phyloP scores from a whole-genome alignment of 2,797 vertebrate species.

The Poeciliopsis gracilis region DNA sequence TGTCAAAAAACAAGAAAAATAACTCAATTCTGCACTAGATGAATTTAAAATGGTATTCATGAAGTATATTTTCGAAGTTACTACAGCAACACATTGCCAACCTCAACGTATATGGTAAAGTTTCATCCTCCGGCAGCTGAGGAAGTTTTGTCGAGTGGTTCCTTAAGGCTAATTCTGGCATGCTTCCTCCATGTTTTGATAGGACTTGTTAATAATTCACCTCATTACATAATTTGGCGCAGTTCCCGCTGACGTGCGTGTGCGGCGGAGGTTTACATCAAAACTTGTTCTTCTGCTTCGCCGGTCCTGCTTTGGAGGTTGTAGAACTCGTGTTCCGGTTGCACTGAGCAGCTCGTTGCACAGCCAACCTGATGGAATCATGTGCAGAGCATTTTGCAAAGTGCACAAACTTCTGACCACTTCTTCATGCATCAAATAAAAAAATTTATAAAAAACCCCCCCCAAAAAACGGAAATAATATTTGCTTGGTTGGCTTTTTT shows the following conservation, averaged over 20 bases:
- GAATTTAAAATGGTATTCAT: not conserved
- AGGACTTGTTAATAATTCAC: not conserved
- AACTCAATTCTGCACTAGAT: not conserved
- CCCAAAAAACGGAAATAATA: slow-evolving; percentile 60
- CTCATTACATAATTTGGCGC: not conserved
- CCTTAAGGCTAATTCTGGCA: not conserved
- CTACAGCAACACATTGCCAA: not conserved
- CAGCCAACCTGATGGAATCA: not conserved
- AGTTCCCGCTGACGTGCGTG: not conserved
- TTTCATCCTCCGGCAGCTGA: not conserved
- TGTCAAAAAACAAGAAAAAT: not conserved
- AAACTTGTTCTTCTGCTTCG: not conserved
- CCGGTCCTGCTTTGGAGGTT: not conserved
- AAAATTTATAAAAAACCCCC: slow-evolving; percentile 12
- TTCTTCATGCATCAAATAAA: not conserved
- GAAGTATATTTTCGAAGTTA: not conserved
- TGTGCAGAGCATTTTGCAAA: not conserved
- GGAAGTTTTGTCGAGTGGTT: not conserved
- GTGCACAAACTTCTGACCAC: not conserved
- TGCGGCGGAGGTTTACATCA: not conserved
- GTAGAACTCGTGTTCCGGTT: not conserved
- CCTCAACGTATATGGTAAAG: not conserved
- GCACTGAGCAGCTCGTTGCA: not conserved
- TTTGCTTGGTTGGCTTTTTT: slow-evolving; percentile 59
- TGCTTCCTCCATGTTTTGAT: not conserved